Evolutionary conservation across 2,888 invertebrate species (phyloP), one percentile per base, ranked within the genome.

Genomic region (Drosophila siamana): DNA sequence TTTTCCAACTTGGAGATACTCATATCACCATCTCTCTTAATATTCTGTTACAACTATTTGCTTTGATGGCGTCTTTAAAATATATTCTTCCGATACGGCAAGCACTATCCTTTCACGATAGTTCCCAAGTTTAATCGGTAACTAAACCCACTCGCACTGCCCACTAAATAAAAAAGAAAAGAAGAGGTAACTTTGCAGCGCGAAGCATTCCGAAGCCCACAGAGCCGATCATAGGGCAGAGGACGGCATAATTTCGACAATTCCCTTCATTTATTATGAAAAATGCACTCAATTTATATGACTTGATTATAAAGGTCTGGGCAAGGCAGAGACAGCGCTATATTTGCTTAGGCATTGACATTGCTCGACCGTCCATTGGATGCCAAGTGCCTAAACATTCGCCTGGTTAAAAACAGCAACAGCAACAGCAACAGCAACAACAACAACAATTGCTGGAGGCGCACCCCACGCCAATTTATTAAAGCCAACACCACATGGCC

Each of bases 391-490:
- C 71, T 60, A 78, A 64, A 65, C 78, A 71, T 57, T 44, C 41
- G 36, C 19, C 24, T 54, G 74, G 46, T 33, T 19, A 57, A 65
- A 26, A 30, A 43, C 59, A n/a, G n/a, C n/a, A n/a, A n/a, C n/a
- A n/a, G n/a, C 69, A 76, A 48, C 60, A 69, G 59, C 61, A 75
- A 54, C 59, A 73, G 33, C 63, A 71, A 44, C 59, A 62, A 46
- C 59, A 62, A 52, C 47, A 57, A 65, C 74, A 74, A 65, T 67
- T 65, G 83, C 88, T 75, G 64, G 60, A 75, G 84, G 84, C 84
- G 84, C 80, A 88, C 80, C 80, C 84, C 86, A 88, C 88, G 84
- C 74, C 88, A 88, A 85, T 85, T 85, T 88, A 86, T 87, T 88
- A 86, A 80, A 86, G 83, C 80, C 88, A 85, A 85, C 84, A 84